Evolutionary conservation across 2,888 invertebrate genomes (phyloP).

Genomic region (Hanleya hanleyi): DNA sequence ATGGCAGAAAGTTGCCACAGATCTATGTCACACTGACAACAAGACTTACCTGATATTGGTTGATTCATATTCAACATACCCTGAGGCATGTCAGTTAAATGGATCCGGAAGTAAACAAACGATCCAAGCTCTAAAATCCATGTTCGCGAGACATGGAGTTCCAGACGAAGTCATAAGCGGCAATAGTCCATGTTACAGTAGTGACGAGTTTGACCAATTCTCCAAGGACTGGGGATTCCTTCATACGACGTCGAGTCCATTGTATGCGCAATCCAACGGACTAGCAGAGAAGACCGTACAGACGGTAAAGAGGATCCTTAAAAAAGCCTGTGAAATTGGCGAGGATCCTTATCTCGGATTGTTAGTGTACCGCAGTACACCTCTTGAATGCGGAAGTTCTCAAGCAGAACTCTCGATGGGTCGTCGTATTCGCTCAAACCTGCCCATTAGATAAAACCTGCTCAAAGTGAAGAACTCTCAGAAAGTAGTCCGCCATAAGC

Average conservation of each 20-base stretch:
- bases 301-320: constrained; percentile 27
- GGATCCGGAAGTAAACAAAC: background rate
- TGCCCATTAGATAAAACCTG: no score
- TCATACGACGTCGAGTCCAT: background rate
- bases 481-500: no score
- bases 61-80: background rate
- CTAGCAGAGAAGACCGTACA: constrained; percentile 27
- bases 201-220: background rate
- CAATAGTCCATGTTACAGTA: background rate
- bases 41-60: no score
- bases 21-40: background rate
- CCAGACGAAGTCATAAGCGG: background rate
- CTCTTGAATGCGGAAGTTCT: background rate
- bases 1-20: background rate
- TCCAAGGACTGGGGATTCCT: background rate
- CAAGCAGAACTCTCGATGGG: background rate
- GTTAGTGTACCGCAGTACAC: constrained; percentile 2
- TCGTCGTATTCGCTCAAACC: no score
- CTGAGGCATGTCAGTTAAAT: no score
- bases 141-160: background rate
- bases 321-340: constrained; percentile 15
- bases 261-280: background rate
- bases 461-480: no score
- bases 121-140: background rate
- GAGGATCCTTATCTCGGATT: background rate